Conservation (phyloP, 2,888 invertebrate genomes). For the Drosophila prostipennis region DNA sequence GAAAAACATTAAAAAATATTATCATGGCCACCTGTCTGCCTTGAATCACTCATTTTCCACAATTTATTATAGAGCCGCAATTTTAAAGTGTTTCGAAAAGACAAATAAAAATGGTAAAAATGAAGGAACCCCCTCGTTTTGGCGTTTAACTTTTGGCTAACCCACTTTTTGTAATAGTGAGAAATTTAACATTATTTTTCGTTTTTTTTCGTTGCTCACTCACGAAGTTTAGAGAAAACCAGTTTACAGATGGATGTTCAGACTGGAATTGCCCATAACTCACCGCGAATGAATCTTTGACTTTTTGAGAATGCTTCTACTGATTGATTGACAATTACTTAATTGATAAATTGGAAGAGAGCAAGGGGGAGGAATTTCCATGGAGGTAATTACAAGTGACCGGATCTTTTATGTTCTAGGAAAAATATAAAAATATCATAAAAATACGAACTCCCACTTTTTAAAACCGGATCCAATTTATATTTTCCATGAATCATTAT, state of each 20-base stretch:
- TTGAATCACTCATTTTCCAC: slow-evolving; percentile 31
- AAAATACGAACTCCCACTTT: neutral
- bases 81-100: slow-evolving; percentile 5
- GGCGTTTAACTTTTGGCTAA: slow-evolving; percentile 20
- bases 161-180: slow-evolving; percentile 29
- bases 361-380: slow-evolving; percentile 12
- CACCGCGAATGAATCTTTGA: slow-evolving; percentile 32
- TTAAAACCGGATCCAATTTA: neutral
- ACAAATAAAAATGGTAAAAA: slow-evolving; percentile 1
- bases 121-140: neutral
- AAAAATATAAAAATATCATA: neutral
- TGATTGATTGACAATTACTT: slow-evolving; percentile 39
- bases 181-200: slow-evolving; percentile 5
- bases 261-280: slow-evolving; percentile 29
- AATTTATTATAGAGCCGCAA: slow-evolving; percentile 3
- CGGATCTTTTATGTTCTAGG: slow-evolving; percentile 2
- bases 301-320: slow-evolving; percentile 19
- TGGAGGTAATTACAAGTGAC: slow-evolving; percentile 11
- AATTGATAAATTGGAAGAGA: slow-evolving; percentile 22
- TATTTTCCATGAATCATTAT: neutral
- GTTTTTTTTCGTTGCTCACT: slow-evolving; percentile 4
- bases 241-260: slow-evolving; percentile 13
- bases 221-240: slow-evolving; percentile 19
- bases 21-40: slow-evolving; percentile 31
- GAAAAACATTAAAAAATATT: slow-evolving; percentile 9